Evolutionary conservation across 2,797 vertebrate genomes (phyloP).

Genomic region (Esox lucius): DNA sequence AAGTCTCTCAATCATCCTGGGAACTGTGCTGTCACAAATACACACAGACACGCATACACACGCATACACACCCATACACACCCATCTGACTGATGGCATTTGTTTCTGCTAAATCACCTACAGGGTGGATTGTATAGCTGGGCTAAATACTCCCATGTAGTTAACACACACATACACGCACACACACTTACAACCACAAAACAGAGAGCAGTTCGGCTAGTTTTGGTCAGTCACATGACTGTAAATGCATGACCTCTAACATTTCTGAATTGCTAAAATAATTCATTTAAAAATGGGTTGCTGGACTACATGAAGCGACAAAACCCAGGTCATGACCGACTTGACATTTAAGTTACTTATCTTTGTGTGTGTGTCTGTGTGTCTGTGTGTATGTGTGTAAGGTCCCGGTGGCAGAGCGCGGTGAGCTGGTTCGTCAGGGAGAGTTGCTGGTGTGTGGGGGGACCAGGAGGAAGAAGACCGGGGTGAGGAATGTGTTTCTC

Average conservation of each 20-base stretch:
- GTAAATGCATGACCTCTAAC: background rate
- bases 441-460: conserved; percentile 82
- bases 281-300: conserved; percentile 30
- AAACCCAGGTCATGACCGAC: too few relatives aligned
- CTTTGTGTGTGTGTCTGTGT: conserved; percentile 9
- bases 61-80: background rate
- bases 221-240: conserved; percentile 20
- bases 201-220: background rate
- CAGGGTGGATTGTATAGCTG: background rate
- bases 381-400: conserved; percentile 43
- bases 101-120: background rate
- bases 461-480: conserved; percentile 76
- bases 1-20: conserved; percentile 34
- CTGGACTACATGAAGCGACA: background rate
- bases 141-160: conserved; percentile 1
- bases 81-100: background rate
- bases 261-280: conserved; percentile 1
- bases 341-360: background rate
- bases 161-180: background rate
- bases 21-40: conserved; percentile 21
- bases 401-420: conserved; percentile 82
- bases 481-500: conserved; percentile 83
- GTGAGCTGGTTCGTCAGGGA: conserved; percentile 85
- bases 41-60: background rate
- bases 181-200: conserved; percentile 9